Conservation (phyloP, 2,113 vertebrate genomes). For the Oryctolagus cuniculus region mOryCun1.1 NC_091433.1:70390001-70390500, state of each 20-base stretch:
- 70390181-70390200: not conserved
- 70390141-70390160: not conserved
- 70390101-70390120: slow-evolving; percentile 16
- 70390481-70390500: not conserved
- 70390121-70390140: not conserved
- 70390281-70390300: not conserved
- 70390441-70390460: not conserved
- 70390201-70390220: not conserved
- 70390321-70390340: not conserved
- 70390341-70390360: not conserved
- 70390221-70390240: not conserved
- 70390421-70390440: not conserved
- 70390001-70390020: not conserved
- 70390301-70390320: not conserved
- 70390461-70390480: not conserved
- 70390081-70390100: not conserved
- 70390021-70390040: not conserved
- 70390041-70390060: not conserved
- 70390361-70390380: not conserved
- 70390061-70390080: not conserved
- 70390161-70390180: not conserved
- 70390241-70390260: not conserved
- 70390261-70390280: not conserved
- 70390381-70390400: not conserved
- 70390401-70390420: slow-evolving; percentile 15